A percentile compares a stretch with the other conserved stretches of the same genome.
Conservation (phyloP, 2,113 vertebrate species). For the Pseudonaja textilis region DNA sequence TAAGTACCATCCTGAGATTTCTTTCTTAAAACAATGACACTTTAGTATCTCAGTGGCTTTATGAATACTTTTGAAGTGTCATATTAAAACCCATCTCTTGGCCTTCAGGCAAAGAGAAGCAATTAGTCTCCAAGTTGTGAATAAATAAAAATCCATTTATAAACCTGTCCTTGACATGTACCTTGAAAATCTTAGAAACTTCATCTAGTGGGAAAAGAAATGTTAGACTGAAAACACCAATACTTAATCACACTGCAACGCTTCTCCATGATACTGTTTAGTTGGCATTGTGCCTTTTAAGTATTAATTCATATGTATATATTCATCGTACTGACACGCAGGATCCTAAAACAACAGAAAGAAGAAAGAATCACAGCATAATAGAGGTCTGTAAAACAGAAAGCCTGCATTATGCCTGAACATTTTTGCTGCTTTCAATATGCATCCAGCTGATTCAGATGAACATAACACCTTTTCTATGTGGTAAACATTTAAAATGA, state of each 20-base stretch:
- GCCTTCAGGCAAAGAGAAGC: slow-evolving; percentile 85
- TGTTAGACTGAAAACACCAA: slow-evolving; percentile 73
- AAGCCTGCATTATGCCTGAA: neutral
- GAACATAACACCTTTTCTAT: neutral
- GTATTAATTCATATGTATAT: slow-evolving; percentile 78
- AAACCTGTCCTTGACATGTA: slow-evolving; percentile 84
- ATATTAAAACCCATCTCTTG: slow-evolving; percentile 84
- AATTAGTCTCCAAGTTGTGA: slow-evolving; percentile 87
- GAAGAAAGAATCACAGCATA: slow-evolving; percentile 30
- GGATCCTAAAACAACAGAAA: slow-evolving; percentile 57
- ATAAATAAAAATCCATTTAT: slow-evolving; percentile 89
- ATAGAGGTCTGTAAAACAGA: neutral
- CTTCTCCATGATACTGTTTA: slow-evolving; percentile 66
- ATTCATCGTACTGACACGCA: slow-evolving; percentile 67
- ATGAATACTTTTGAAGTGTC: slow-evolving; percentile 86
- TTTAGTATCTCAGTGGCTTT: slow-evolving; percentile 78
- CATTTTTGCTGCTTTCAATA: neutral
- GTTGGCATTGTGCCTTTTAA: slow-evolving; percentile 71
- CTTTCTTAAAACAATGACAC: slow-evolving; percentile 82
- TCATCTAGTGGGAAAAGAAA: slow-evolving; percentile 84
- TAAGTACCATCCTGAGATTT: slow-evolving; percentile 71
- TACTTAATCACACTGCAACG: slow-evolving; percentile 64
- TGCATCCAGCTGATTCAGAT: slow-evolving; percentile 19
- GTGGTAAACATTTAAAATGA: neutral
- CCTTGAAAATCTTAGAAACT: slow-evolving; percentile 85